Percentiles rank a stretch among this genome's conserved stretches.
Evolutionary conservation across 2,888 invertebrate genomes (phyloP).

Genomic region (Drosophila picticornis): DNA sequence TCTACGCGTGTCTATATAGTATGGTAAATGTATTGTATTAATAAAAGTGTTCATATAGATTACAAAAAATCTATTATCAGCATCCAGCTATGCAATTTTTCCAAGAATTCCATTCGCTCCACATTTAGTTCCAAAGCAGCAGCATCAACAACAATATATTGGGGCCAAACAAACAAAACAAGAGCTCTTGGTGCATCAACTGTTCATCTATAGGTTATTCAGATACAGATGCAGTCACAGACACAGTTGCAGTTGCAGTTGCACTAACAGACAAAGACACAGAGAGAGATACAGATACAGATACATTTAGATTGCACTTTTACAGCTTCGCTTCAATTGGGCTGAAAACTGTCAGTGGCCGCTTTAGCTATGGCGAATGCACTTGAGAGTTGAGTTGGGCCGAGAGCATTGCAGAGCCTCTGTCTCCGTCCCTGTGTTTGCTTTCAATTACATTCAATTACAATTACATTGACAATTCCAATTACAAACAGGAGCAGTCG

Average conservation of each 20-base stretch:
- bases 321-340: slow-evolving; percentile 64
- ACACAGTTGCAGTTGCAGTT: slow-evolving; percentile 1
- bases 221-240: slow-evolving; percentile 16
- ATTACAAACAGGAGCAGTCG: slow-evolving; percentile 16
- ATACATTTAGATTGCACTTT: slow-evolving; percentile 63
- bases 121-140: slow-evolving; percentile 26
- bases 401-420: slow-evolving; percentile 15
- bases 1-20: slow-evolving; percentile 6
- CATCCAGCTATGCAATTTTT: slow-evolving; percentile 35
- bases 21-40: slow-evolving; percentile 10
- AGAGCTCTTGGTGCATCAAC: neutral
- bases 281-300: slow-evolving; percentile 2
- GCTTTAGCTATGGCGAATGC: slow-evolving; percentile 46
- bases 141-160: slow-evolving; percentile 12
- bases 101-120: slow-evolving; percentile 55
- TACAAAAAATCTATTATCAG: slow-evolving; percentile 58
- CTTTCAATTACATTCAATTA: slow-evolving; percentile 69
- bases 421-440: slow-evolving; percentile 26
- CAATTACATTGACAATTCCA: slow-evolving; percentile 27
- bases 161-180: slow-evolving; percentile 46
- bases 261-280: neutral
- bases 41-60: slow-evolving; percentile 49
- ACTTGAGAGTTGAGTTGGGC: slow-evolving; percentile 49
- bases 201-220: slow-evolving; percentile 13
- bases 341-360: slow-evolving; percentile 50